Conservation (phyloP, 2,888 invertebrate genomes). For the Drosophila demipolita region DNA sequence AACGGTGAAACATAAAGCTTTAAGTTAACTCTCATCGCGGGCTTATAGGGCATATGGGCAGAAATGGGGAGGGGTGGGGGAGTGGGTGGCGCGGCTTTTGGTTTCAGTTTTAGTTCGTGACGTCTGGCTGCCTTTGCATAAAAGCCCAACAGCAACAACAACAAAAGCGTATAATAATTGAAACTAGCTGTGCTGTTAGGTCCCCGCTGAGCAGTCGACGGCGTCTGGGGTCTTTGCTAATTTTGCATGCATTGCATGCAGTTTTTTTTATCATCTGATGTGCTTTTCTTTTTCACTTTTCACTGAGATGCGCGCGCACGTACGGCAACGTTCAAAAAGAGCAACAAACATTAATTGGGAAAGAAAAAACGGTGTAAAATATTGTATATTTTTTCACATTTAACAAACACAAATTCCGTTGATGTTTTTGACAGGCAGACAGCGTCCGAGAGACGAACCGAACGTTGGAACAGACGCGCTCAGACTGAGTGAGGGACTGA, state of each 20-base stretch:
- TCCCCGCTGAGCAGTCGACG: constrained; percentile 23
- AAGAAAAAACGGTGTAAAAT: constrained; percentile 14
- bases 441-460: constrained; percentile 60
- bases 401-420: constrained; percentile 52
- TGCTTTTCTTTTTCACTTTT: constrained; percentile 50
- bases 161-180: constrained; percentile 48
- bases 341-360: constrained; percentile 39
- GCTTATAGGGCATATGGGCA: constrained; percentile 39
- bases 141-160: constrained; percentile 43
- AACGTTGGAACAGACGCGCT: constrained; percentile 59
- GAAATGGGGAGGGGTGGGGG: background rate
- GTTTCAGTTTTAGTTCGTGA: constrained; percentile 57
- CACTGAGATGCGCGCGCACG: constrained; percentile 37
- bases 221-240: constrained; percentile 38
- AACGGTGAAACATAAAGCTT: constrained; percentile 47
- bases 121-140: constrained; percentile 56
- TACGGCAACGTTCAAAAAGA: constrained; percentile 25
- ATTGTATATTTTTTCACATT: constrained; percentile 54
- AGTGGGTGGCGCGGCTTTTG: constrained; percentile 11
- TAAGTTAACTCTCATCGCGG: constrained; percentile 39
- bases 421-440: constrained; percentile 47
- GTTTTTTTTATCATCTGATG: constrained; percentile 29
- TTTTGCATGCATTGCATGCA: constrained; percentile 60
- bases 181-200: constrained; percentile 48
- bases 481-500: constrained; percentile 45